Percentiles rank a stretch among this genome's conserved stretches.
phyloP scores from a whole-genome alignment of 2,797 vertebrate genomes.

The Paratrypauchen microcephalus region DNA sequence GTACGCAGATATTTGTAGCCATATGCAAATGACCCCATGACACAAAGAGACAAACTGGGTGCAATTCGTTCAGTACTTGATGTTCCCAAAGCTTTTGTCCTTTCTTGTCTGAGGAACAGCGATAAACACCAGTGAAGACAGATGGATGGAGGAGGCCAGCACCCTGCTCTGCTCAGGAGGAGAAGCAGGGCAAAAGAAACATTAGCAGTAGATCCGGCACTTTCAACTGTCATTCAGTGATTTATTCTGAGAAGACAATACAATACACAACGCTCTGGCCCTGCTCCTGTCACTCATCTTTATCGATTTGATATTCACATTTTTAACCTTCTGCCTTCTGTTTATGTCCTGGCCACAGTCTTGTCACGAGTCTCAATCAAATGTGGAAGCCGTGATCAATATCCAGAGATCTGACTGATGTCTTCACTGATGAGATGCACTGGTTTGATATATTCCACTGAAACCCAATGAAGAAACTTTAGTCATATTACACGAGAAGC shows the following conservation, averaged over 20 bases:
- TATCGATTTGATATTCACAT: conserved; percentile 76
- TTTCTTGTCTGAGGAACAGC: conserved; percentile 11
- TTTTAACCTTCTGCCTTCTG: conserved; percentile 73
- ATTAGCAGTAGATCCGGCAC: conserved; percentile 33
- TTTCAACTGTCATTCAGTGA: conserved; percentile 65
- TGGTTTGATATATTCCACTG: conserved; percentile 53
- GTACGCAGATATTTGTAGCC: too few relatives aligned
- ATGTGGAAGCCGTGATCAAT: conserved; percentile 66
- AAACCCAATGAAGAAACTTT: conserved; percentile 58
- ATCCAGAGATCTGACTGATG: conserved; percentile 61
- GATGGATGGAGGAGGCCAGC: conserved; percentile 19
- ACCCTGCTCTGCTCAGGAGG: conserved; percentile 15
- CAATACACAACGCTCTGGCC: conserved; percentile 57
- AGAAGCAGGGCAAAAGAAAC: conserved; percentile 6
- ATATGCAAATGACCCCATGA: background rate
- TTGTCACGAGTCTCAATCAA: conserved; percentile 70
- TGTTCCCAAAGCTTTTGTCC: background rate
- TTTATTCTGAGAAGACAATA: conserved; percentile 62
- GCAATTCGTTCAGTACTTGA: background rate
- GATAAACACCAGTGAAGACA: conserved; percentile 22
- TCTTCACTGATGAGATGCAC: conserved; percentile 58
- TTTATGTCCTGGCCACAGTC: conserved; percentile 64
- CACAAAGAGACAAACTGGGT: background rate
- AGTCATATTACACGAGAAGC: conserved; percentile 37
- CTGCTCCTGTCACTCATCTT: conserved; percentile 67